phyloP scores from a whole-genome alignment of 2,888 invertebrate genomes.

The Steinernema scapterisci region DNA sequence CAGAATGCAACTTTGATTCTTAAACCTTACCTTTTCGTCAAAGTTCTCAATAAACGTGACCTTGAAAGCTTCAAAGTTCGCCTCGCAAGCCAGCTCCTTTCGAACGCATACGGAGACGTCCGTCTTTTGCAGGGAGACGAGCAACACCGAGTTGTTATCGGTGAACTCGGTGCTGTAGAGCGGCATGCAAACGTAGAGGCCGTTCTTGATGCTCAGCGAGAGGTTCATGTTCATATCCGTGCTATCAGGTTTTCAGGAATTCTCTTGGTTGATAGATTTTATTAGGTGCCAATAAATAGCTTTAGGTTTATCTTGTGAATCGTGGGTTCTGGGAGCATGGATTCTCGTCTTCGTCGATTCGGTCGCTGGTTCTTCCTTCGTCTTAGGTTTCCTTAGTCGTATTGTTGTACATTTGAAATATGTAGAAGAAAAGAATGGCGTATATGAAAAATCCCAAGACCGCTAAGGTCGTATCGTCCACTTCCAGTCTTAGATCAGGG shows the following conservation, averaged over 20 bases:
- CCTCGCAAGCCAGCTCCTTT: slow-evolving; percentile 81
- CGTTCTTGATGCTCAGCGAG: slow-evolving; percentile 61
- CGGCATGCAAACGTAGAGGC: slow-evolving; percentile 66
- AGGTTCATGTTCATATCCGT: slow-evolving; percentile 57
- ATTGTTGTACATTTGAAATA: no score
- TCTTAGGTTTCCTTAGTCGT: no score
- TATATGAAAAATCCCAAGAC: no score
- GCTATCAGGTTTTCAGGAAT: slow-evolving; percentile 12
- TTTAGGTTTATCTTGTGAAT: no score
- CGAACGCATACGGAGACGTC: slow-evolving; percentile 85
- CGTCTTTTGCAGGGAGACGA: slow-evolving; percentile 93
- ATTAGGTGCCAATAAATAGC: no score
- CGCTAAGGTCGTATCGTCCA: no score
- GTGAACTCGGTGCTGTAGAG: slow-evolving; percentile 50
- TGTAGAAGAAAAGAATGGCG: no score
- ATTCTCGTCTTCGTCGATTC: no score
- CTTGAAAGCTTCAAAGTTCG: slow-evolving; percentile 79
- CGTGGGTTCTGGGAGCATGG: no score
- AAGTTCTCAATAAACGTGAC: slow-evolving; percentile 91
- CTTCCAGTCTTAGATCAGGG: no score
- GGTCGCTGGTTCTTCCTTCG: no score
- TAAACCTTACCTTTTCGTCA: slow-evolving; percentile 66
- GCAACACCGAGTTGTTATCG: slow-evolving; percentile 76
- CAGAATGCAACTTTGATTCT: not conserved
- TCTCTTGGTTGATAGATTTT: no score